phyloP scores from a whole-genome alignment of 2,888 invertebrate species.

The Dione vanillae region DNA sequence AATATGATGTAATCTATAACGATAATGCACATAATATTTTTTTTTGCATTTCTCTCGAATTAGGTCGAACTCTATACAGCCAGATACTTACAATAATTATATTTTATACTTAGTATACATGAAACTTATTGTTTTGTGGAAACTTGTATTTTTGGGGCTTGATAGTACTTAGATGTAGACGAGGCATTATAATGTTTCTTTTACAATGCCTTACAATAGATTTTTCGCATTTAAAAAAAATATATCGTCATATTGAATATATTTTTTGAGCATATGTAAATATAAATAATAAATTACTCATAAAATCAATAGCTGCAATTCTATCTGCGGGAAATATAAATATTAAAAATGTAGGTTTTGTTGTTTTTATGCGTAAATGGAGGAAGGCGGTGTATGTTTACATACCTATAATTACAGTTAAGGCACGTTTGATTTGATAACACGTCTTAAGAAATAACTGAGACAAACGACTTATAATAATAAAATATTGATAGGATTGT shows the following conservation, averaged over 20 bases:
- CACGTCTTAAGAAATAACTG: neutral
- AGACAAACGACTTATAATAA: neutral
- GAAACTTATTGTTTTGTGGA: neutral
- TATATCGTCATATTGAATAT: neutral
- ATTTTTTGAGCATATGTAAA: neutral
- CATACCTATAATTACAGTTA: neutral
- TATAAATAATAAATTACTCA: slow-evolving; percentile 4
- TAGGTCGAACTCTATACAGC: no score
- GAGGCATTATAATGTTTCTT: no score
- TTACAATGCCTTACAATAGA: no score
- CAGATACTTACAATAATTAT: no score
- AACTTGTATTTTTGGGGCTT: neutral
- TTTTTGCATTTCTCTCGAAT: neutral
- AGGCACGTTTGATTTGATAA: slow-evolving; percentile 15
- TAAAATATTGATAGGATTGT: neutral
- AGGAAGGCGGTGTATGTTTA: neutral
- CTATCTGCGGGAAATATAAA: slow-evolving; percentile 18
- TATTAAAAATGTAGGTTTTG: slow-evolving; percentile 2
- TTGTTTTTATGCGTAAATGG: slow-evolving; percentile 6
- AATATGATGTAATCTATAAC: slow-evolving; percentile 27
- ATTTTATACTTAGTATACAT: no score
- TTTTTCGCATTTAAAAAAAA: no score
- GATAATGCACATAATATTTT: neutral
- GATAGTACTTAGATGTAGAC: no score
- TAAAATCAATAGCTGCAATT: slow-evolving; percentile 23